Base-by-base conservation (phyloP, 2,113 vertebrate genomes). In the Cynocephalus volans region DNA sequence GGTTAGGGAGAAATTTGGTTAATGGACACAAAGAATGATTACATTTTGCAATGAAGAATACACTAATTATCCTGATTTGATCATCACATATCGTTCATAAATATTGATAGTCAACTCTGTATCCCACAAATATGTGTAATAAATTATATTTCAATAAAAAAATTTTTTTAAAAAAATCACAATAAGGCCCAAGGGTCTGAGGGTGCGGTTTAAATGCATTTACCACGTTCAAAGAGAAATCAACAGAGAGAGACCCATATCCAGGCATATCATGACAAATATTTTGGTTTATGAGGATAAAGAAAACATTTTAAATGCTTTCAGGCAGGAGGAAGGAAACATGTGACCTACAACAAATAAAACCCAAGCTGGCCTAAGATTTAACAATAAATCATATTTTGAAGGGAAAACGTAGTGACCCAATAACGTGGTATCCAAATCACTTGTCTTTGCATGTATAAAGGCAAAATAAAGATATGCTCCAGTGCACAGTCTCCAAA, bases 351-450 rank as follows among this genome's bases (percentile, higher is more conserved):
- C 19, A 80, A 75, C 52, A 18, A 87, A 77, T 56, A 72, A 91
- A 96, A 88, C 7, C 33, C 50, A 90, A 58, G 1, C 1, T 87
- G 15, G 36, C 48, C 48, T 73, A 76, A 96, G 14, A 80, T 62
- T 93, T 90, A 96, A 81, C 11, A 90, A 5, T 52, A 79, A 62
- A 93, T 92, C 79, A 2, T 52, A 50, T 69, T 95, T 67, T 96
- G 21, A 79, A 85, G 12, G 15, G 12, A 84, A 92, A 75, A 90
- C 86, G 15, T 24, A 89, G 11, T 52, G 56, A 62, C 41, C 41
- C 33, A 86, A 19, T 72, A 77, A 92, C 45, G 79, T 92, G 17
- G 8, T 73, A 81, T 23, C 50, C n/a, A 93, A 54, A 73, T 85
- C 21, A 82, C 12, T 72, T 89, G 26, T 67, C 41, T 75, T 75